Evolutionary conservation across 2,113 vertebrate species (phyloP).

Genomic region (Peromyscus maniculatus): DNA sequence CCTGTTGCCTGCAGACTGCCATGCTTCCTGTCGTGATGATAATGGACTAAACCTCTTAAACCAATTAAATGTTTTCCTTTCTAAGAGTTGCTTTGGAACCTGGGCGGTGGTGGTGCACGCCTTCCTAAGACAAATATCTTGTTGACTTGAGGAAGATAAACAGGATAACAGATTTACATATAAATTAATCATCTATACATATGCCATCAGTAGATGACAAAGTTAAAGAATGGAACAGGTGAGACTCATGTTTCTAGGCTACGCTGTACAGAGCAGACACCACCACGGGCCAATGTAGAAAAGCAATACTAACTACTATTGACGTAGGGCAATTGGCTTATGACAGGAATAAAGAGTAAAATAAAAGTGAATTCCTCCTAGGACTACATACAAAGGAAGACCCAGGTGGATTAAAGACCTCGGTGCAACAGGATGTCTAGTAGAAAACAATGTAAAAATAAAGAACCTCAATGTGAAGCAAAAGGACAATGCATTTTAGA

Average conservation of each 20-base stretch:
- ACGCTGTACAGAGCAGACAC: background rate
- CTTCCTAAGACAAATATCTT: background rate
- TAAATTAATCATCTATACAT: background rate
- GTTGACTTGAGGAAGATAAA: background rate
- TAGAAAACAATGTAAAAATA: background rate
- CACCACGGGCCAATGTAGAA: background rate
- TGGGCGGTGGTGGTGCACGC: no score
- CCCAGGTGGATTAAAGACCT: background rate
- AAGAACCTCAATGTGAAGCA: background rate
- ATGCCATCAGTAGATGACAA: background rate
- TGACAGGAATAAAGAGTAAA: background rate
- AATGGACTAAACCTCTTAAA: background rate
- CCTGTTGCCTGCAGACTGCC: background rate
- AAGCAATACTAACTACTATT: background rate
- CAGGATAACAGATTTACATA: background rate
- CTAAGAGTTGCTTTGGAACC: background rate
- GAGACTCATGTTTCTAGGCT: background rate
- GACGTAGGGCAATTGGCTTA: background rate
- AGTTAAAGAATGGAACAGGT: background rate
- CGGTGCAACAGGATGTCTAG: background rate
- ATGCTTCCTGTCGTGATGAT: background rate
- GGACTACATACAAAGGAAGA: background rate
- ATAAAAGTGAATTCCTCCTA: background rate
- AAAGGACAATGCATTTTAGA: background rate
- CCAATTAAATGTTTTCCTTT: background rate